Conservation (phyloP, 1,140 invertebrate species). For the Zeugodacus cucurbitae region DNA sequence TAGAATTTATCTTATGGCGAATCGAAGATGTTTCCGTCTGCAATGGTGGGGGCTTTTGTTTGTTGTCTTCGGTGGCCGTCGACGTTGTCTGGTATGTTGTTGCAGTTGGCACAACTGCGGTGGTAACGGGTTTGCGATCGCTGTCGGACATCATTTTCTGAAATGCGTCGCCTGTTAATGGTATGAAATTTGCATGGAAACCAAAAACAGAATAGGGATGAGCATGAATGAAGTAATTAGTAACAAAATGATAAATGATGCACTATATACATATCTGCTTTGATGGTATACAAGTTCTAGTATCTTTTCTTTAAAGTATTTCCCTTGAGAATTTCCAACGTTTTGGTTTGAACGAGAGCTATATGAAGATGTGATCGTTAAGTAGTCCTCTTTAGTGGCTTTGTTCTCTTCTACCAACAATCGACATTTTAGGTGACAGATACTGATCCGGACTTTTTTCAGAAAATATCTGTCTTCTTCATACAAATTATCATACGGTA, state of each 20-base stretch:
- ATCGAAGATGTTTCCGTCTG: background rate
- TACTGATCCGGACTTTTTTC: no score
- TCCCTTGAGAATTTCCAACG: no score
- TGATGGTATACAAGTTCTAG: background rate
- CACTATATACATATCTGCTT: slow-evolving; percentile 29
- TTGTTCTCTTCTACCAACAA: no score
- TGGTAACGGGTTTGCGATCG: background rate
- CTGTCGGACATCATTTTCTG: slow-evolving; percentile 53
- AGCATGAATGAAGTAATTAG: slow-evolving; percentile 45
- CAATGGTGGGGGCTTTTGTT: background rate
- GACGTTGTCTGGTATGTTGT: background rate
- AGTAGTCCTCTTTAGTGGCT: no score
- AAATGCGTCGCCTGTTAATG: slow-evolving; percentile 66
- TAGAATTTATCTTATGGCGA: background rate
- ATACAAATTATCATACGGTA: no score
- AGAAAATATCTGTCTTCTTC: no score
- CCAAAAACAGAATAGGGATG: slow-evolving; percentile 40
- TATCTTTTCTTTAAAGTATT: no score
- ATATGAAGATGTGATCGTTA: no score
- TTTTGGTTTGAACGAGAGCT: no score
- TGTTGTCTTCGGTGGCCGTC: background rate
- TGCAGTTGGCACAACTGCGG: slow-evolving; percentile 44
- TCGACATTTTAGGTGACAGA: no score
- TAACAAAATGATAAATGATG: slow-evolving; percentile 38
- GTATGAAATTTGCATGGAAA: slow-evolving; percentile 44